A percentile compares a stretch with the other conserved stretches of the same genome.
Conservation (phyloP, 2,113 vertebrate species). For the Himantopus leucocephalus region DNA sequence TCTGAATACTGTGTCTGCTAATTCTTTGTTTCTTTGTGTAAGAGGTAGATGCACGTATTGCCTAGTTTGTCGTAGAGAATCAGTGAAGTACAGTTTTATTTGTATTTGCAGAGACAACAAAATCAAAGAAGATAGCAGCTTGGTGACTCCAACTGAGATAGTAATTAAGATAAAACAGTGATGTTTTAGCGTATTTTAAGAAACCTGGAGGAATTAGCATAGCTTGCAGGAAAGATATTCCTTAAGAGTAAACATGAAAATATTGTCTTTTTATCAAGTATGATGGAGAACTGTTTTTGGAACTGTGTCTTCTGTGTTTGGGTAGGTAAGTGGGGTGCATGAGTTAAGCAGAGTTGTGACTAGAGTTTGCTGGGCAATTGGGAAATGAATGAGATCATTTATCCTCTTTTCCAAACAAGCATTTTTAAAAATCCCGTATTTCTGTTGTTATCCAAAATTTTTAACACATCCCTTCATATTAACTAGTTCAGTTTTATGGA, state of each 20-base stretch:
- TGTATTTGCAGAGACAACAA: not conserved
- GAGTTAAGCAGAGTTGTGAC: not conserved
- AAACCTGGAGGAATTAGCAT: not conserved
- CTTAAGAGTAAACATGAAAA: not conserved
- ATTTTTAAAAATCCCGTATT: not conserved
- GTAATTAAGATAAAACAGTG: constrained; percentile 30
- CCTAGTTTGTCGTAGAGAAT: not conserved
- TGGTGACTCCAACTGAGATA: not conserved
- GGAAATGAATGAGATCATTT: not conserved
- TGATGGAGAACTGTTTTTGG: not conserved
- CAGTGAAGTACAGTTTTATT: not conserved
- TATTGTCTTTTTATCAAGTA: not conserved
- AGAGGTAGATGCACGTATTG: not conserved
- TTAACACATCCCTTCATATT: not conserved
- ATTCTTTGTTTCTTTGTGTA: not conserved
- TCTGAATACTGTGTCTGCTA: not conserved
- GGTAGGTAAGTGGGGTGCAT: not conserved
- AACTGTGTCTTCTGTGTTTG: not conserved
- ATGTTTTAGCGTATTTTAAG: not conserved
- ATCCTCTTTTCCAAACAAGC: not conserved
- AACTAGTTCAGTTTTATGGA: not conserved
- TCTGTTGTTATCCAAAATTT: not conserved
- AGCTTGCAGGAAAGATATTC: not conserved
- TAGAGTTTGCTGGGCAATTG: not conserved
- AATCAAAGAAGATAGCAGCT: not conserved